These are phyloP conservation scores for Myotis brandtii DNA, from an alignment of 2,113 vertebrate species.

Conservation along the genomic window DNA sequence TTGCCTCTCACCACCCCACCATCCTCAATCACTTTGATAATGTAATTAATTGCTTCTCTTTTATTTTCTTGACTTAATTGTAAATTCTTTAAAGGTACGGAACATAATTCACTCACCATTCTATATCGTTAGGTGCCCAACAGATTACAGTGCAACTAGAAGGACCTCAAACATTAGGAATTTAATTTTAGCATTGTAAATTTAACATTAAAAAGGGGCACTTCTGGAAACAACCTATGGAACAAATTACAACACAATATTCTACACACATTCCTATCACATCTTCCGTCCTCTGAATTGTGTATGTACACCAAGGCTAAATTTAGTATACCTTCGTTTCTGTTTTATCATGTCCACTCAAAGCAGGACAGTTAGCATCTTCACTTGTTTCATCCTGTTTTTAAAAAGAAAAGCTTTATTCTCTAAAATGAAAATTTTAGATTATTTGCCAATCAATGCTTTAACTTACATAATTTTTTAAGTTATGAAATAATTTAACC, in stretches of 20 bases:
- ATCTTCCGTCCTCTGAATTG: neutral
- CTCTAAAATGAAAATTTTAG: conserved; percentile 78
- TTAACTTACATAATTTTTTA: conserved; percentile 45
- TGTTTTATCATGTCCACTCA: conserved; percentile 88
- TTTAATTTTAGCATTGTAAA: neutral
- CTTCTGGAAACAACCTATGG: neutral
- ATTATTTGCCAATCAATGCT: conserved; percentile 76
- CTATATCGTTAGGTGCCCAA: neutral
- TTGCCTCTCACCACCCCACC: neutral
- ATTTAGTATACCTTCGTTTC: conserved; percentile 86
- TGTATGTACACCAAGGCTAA: conserved; percentile 56
- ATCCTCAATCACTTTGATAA: neutral
- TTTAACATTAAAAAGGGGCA: conserved; percentile 49
- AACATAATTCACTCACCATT: neutral
- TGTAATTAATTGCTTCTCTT: neutral
- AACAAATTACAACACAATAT: neutral
- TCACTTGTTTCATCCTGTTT: conserved; percentile 88
- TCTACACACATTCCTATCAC: neutral
- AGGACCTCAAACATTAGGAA: neutral
- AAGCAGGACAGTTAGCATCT: conserved; percentile 87
- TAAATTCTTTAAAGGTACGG: neutral
- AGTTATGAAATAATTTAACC: conserved; percentile 59
- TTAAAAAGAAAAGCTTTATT: conserved; percentile 80
- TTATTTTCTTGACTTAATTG: neutral
- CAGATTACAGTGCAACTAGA: neutral